Evolutionary conservation across 2,113 vertebrate genomes (phyloP).

Genomic region (Acinonyx jubatus): DNA sequence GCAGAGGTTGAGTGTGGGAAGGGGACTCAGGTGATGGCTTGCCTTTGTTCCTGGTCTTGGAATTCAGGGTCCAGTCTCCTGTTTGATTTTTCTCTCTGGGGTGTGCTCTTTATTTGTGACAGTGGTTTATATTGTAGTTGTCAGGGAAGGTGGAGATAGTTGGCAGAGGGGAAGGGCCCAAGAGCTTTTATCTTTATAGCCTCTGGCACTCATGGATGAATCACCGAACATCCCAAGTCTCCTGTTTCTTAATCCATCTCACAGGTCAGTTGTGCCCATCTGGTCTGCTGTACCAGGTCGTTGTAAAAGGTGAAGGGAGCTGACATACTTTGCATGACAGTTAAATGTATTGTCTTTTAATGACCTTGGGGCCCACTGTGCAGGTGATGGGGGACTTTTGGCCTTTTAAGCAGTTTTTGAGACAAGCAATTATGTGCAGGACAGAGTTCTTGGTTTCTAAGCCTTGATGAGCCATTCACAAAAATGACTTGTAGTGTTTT

Average conservation of each 20-base stretch:
- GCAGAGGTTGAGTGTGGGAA: not conserved
- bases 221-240: not conserved
- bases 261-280: not conserved
- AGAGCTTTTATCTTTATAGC: not conserved
- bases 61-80: not conserved
- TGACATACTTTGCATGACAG: not conserved
- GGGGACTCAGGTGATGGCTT: not conserved
- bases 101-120: not conserved
- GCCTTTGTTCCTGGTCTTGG: not conserved
- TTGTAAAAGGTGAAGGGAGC: not conserved
- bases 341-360: not conserved
- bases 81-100: not conserved
- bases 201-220: not conserved
- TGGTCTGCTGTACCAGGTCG: fast-evolving
- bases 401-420: conserved; percentile 14
- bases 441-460: conserved; percentile 8
- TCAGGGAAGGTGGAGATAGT: not conserved
- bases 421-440: not conserved
- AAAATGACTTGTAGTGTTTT: not conserved
- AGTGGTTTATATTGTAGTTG: not conserved
- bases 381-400: not conserved
- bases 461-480: not conserved
- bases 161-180: not conserved
- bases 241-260: not conserved
- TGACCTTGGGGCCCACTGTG: not conserved